Evolutionary conservation across 2,113 vertebrate genomes (phyloP).

Genomic region (Eira barbara): DNA sequence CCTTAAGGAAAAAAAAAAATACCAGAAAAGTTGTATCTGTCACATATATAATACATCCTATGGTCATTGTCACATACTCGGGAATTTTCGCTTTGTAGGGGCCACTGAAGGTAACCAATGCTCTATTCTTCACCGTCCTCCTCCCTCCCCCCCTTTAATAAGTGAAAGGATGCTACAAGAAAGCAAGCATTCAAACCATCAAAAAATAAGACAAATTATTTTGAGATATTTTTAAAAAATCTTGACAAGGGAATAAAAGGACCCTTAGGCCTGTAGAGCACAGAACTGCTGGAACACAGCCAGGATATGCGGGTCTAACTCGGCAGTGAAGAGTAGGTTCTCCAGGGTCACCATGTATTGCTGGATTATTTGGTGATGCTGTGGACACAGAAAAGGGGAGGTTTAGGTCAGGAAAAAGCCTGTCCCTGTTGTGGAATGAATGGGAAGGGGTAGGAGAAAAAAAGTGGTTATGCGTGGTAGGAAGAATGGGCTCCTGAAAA

Average conservation of each 20-base stretch:
- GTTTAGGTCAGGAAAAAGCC: neutral
- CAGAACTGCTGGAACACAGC: constrained; percentile 99
- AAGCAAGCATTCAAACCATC: constrained; percentile 77
- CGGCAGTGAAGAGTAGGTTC: constrained; percentile 98
- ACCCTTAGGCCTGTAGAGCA: constrained; percentile 92
- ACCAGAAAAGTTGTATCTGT: constrained; percentile 67
- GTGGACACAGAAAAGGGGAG: constrained; percentile 30
- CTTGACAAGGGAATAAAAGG: neutral
- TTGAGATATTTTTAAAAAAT: constrained; percentile 59
- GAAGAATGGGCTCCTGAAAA: neutral
- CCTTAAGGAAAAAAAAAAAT: constrained; percentile 46
- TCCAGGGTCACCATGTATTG: constrained; percentile 99
- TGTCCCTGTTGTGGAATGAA: neutral
- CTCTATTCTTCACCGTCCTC: neutral
- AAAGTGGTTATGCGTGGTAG: neutral
- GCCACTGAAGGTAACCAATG: constrained; percentile 53
- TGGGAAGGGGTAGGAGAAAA: neutral
- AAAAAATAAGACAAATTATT: constrained; percentile 76
- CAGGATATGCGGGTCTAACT: constrained; percentile 97
- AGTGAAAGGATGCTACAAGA: constrained; percentile 72
- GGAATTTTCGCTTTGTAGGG: constrained; percentile 44
- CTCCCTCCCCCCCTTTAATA: constrained; percentile 42
- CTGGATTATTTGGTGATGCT: constrained; percentile 98
- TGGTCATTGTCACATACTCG: constrained; percentile 37
- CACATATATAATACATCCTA: constrained; percentile 55